Evolutionary conservation across 2,888 invertebrate species (phyloP).

Genomic region (Adela reaumurella): DNA sequence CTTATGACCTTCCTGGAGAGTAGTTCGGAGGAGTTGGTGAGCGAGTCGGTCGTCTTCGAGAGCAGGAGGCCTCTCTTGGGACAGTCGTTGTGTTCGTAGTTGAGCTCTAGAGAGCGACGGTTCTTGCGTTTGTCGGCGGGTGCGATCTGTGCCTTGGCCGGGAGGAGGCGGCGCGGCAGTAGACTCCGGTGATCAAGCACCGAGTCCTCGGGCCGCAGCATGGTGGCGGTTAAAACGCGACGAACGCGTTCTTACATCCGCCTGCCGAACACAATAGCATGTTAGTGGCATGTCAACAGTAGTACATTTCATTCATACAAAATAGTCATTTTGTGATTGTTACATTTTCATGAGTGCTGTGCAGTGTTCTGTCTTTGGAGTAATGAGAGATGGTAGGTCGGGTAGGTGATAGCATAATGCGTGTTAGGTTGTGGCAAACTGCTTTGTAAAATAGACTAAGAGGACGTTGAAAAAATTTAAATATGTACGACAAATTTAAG

Average conservation of each 20-base stretch:
- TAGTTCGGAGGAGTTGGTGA: conserved; percentile 29
- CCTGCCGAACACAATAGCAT: no score
- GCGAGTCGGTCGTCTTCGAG: conserved; percentile 47
- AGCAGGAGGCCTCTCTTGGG: conserved; percentile 42
- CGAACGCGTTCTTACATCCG: conserved; percentile 31
- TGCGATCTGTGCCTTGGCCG: conserved; percentile 44
- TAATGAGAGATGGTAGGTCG: no score
- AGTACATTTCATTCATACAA: no score
- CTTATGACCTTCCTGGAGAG: conserved; percentile 43
- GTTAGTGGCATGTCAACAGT: no score
- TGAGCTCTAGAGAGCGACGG: conserved; percentile 47
- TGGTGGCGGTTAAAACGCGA: conserved; percentile 27
- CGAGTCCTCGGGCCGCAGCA: conserved; percentile 52
- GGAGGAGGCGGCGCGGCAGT: conserved; percentile 42
- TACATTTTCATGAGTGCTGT: no score
- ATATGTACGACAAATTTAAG: no score
- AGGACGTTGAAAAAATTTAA: no score
- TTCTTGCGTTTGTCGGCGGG: conserved; percentile 46
- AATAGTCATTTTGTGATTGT: background rate
- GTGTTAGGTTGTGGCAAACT: no score
- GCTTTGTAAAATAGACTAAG: no score
- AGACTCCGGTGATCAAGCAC: conserved; percentile 54
- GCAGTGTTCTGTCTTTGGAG: no score
- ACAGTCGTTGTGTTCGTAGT: conserved; percentile 35
- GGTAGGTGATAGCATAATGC: no score